phyloP scores from a whole-genome alignment of 53 echinoderm and acorn worm species.

The Temnopleurus reevesii region DNA sequence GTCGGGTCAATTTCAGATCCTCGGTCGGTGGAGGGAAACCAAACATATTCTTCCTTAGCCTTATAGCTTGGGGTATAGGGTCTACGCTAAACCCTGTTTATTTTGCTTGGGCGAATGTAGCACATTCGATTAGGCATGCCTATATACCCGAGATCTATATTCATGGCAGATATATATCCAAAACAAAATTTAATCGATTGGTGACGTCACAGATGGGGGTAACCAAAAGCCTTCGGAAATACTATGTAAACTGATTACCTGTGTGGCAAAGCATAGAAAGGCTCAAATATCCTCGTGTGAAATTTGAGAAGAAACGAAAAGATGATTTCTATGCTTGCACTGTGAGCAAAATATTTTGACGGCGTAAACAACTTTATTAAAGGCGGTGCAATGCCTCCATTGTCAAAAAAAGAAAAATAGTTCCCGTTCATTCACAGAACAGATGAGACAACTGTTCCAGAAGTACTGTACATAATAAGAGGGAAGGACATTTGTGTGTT shows the following conservation, averaged over 20 bases:
- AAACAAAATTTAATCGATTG: not conserved
- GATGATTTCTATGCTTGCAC: not conserved
- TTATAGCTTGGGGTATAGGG: not conserved
- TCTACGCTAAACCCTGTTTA: not conserved
- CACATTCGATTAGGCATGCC: conserved; percentile 11
- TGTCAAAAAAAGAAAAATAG: too few species aligned
- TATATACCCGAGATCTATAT: not conserved
- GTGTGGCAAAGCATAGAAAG: not conserved
- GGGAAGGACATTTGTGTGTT: too few species aligned
- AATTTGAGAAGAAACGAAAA: not conserved
- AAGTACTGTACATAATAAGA: too few species aligned
- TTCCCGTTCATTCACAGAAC: too few species aligned
- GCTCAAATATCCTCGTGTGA: not conserved
- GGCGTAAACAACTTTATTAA: too few species aligned
- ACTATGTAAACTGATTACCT: conserved; percentile 29
- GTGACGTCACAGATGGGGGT: not conserved
- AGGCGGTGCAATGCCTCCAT: too few species aligned
- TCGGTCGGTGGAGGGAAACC: too few species aligned
- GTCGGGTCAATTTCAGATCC: too few species aligned
- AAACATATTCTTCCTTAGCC: too few species aligned
- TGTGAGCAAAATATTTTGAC: too few species aligned
- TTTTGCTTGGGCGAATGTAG: not conserved
- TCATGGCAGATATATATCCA: not conserved
- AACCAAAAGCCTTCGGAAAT: not conserved
- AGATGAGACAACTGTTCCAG: too few species aligned